Evolutionary conservation across 2,113 vertebrate genomes (phyloP).

Genomic region (Bambusicola thoracicus): DNA sequence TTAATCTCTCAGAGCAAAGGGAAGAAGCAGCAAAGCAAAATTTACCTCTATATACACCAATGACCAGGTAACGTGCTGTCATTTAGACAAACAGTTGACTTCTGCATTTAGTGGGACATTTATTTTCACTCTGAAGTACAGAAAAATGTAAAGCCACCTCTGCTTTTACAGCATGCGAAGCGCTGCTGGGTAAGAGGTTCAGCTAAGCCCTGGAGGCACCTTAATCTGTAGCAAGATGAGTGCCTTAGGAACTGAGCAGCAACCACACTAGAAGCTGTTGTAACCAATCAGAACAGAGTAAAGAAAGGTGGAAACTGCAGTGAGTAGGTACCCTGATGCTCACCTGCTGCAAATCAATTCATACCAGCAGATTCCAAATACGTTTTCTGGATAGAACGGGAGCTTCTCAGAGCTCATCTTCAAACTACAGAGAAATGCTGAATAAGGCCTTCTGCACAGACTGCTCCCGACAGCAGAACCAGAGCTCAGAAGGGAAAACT

Average conservation of each 20-base stretch:
- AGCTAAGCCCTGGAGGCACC: background rate
- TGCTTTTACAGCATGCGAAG: background rate
- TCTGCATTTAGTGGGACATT: background rate
- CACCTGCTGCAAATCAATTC: slow-evolving; percentile 40
- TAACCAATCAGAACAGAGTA: background rate
- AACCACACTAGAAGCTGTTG: background rate
- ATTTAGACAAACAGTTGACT: background rate
- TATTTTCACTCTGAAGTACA: background rate
- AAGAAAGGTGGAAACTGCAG: slow-evolving; percentile 30
- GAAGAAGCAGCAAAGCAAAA: background rate
- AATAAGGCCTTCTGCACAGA: slow-evolving; percentile 12
- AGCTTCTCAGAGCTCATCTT: slow-evolving; percentile 45
- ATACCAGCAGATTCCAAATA: background rate
- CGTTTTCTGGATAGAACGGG: slow-evolving; percentile 21
- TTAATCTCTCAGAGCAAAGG: background rate
- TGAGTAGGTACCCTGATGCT: slow-evolving; percentile 20
- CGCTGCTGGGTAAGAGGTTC: background rate
- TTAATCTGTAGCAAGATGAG: background rate
- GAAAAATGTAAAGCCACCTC: background rate
- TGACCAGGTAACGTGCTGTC: background rate
- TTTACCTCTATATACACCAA: background rate
- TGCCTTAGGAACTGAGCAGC: background rate
- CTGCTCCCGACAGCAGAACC: slow-evolving; percentile 29
- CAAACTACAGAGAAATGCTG: slow-evolving; percentile 45
- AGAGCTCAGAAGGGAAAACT: slow-evolving; percentile 38